phyloP scores from a whole-genome alignment of 2,113 vertebrate genomes.

The Mormyrus iriodes region DNA sequence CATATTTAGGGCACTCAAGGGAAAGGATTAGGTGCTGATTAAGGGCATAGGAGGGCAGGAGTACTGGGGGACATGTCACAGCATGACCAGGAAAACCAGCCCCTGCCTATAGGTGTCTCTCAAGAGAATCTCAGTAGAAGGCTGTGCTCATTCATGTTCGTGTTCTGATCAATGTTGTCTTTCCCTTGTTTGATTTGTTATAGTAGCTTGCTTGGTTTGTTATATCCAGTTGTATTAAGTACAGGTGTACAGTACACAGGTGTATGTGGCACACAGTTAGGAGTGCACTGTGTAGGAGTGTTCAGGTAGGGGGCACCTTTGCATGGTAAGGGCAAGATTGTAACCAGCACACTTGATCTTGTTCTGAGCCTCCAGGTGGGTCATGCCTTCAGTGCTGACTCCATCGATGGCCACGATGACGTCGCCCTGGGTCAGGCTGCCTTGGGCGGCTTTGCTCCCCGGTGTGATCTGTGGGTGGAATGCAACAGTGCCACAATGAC shows the following conservation, averaged over 20 bases:
- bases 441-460: conserved; percentile 87
- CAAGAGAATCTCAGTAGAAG: background rate
- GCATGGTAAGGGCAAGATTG: conserved; percentile 86
- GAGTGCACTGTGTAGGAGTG: background rate
- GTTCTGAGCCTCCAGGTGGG: conserved; percentile 96
- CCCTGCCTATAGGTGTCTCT: background rate
- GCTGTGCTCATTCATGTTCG: background rate
- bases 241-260: background rate
- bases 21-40: background rate
- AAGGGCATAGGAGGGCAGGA: background rate
- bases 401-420: conserved; percentile 94
- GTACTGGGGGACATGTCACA: background rate
- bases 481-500: background rate
- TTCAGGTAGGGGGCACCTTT: conserved; percentile 62
- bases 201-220: background rate
- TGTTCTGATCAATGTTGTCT: background rate
- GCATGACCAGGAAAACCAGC: background rate
- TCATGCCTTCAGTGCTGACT: conserved; percentile 89
- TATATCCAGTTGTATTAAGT: background rate
- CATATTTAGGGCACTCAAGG: background rate
- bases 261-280: background rate
- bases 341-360: conserved; percentile 92
- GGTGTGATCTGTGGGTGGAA: conserved; percentile 76
- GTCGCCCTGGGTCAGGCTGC: conserved; percentile 86
- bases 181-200: background rate